These are phyloP conservation scores for Cyclophora punctaria DNA, from an alignment of 2,888 invertebrate species.

Conservation along the genomic window DNA sequence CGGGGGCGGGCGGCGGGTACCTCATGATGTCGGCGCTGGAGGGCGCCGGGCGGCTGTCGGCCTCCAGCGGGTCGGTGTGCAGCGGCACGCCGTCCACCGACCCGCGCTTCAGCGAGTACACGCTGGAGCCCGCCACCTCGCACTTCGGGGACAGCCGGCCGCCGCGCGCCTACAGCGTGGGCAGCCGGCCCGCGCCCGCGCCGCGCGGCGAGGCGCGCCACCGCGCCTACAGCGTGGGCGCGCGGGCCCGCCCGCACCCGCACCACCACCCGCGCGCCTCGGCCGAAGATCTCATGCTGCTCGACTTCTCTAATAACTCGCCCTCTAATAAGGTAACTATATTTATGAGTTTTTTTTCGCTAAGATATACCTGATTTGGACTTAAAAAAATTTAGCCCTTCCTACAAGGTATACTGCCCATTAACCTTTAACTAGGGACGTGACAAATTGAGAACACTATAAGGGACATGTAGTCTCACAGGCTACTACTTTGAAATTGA, in stretches of 20 bases:
- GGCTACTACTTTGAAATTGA: too few species aligned
- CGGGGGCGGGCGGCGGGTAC: conserved; percentile 77
- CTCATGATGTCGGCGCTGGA: conserved; percentile 77
- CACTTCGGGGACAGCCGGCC: conserved; percentile 80
- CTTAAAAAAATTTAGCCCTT: too few species aligned
- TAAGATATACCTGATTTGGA: too few species aligned
- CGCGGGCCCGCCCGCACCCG: conserved; percentile 26
- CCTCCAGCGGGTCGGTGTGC: conserved; percentile 83
- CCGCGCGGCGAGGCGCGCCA: conserved; percentile 66
- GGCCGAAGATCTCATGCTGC: conserved; percentile 87
- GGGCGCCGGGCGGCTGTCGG: conserved; percentile 50
- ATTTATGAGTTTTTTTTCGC: too few species aligned
- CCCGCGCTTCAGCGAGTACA: conserved; percentile 83
- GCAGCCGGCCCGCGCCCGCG: conserved; percentile 40
- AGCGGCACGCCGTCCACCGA: conserved; percentile 90
- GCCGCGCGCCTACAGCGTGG: conserved; percentile 66
- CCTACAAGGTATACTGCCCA: too few species aligned
- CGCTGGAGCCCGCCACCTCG: conserved; percentile 86
- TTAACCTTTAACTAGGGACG: too few species aligned
- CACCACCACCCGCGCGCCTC: conserved; percentile 59
- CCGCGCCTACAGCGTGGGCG: conserved; percentile 85
- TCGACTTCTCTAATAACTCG: conserved; percentile 64
- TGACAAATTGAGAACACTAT: too few species aligned
- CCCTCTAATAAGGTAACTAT: conserved; percentile 24
- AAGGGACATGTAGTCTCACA: too few species aligned